Evolutionary conservation across 2,797 vertebrate species (phyloP).

Genomic region (Dipus sagitta): DNA sequence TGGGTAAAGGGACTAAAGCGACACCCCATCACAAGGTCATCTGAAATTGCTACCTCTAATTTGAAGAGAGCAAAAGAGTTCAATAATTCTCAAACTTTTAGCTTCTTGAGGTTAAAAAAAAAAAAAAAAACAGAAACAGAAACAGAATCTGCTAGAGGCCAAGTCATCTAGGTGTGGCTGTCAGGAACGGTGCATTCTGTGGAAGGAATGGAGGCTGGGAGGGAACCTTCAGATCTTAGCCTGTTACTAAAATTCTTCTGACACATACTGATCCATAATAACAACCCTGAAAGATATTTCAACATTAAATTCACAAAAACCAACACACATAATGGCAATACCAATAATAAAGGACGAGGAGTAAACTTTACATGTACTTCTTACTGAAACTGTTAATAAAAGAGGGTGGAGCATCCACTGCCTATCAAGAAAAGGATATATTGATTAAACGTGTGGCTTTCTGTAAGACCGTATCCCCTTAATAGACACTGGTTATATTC

Average conservation of each 20-base stretch:
- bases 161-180: constrained; percentile 48
- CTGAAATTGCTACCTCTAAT: constrained; percentile 71
- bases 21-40: background rate
- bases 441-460: background rate
- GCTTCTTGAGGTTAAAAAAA: constrained; percentile 73
- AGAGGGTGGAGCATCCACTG: background rate
- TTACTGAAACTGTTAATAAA: background rate
- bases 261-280: background rate
- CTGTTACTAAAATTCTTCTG: background rate
- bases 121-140: constrained; percentile 80
- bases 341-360: background rate
- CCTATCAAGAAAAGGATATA: constrained; percentile 16
- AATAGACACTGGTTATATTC: constrained; percentile 52
- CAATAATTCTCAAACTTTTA: constrained; percentile 71
- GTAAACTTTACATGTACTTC: background rate
- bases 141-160: constrained; percentile 77
- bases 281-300: background rate
- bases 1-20: background rate
- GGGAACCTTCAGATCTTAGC: constrained; percentile 58
- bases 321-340: background rate
- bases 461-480: constrained; percentile 11
- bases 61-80: constrained; percentile 81
- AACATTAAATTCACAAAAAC: background rate
- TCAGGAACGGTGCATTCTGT: constrained; percentile 47
- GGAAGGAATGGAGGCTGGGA: constrained; percentile 63